Conservation (phyloP, 1,140 invertebrate species). For the Drosophila dunni region DNA sequence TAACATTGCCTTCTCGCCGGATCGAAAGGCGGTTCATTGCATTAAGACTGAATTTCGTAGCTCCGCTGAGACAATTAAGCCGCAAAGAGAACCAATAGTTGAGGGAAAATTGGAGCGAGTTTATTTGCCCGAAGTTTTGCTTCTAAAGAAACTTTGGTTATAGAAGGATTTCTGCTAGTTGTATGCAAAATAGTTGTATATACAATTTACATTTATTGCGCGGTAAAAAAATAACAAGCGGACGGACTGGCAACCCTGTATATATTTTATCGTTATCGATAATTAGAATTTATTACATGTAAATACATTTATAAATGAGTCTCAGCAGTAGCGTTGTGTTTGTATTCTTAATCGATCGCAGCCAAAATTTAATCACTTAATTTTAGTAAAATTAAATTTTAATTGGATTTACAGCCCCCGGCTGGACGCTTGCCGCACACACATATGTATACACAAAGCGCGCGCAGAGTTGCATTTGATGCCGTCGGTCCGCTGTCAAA, state of each 20-base stretch:
- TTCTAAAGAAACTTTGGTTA: slow-evolving; percentile 67
- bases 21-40: slow-evolving; percentile 65
- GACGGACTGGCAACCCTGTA: slow-evolving; percentile 43
- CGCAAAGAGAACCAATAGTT: slow-evolving; percentile 60
- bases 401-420: slow-evolving; percentile 9
- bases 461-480: slow-evolving; percentile 68
- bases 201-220: neutral
- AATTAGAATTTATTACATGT: slow-evolving; percentile 1
- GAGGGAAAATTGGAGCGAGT: slow-evolving; percentile 68
- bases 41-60: slow-evolving; percentile 71
- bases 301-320: neutral
- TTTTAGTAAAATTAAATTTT: neutral
- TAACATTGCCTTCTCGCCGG: slow-evolving; percentile 50
- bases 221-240: slow-evolving; percentile 15
- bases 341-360: neutral
- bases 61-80: slow-evolving; percentile 32
- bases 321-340: neutral
- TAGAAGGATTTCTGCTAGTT: slow-evolving; percentile 22
- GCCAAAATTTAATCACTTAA: neutral
- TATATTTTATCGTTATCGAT: slow-evolving; percentile 38
- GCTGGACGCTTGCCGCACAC: slow-evolving; percentile 20
- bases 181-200: neutral
- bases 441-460: slow-evolving; percentile 70
- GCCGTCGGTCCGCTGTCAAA: slow-evolving; percentile 52
- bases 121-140: slow-evolving; percentile 72